A percentile compares a stretch with the other conserved stretches of the same genome.
Evolutionary conservation across 2,113 vertebrate species (phyloP).

Genomic region (Syngnathus floridae): DNA sequence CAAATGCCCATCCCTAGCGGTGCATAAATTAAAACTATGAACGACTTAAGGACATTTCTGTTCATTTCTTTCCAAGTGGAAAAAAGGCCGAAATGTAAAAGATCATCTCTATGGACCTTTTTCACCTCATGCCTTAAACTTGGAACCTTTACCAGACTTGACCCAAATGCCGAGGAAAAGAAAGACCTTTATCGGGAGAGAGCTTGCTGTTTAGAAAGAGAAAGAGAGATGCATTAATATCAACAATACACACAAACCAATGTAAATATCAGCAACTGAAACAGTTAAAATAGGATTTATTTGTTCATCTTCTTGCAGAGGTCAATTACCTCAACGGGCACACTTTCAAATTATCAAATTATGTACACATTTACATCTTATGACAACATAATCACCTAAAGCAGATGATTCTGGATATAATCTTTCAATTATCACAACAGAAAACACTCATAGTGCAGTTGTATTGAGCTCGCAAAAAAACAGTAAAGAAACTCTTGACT

Average conservation of each 20-base stretch:
- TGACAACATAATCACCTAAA: slow-evolving; percentile 9
- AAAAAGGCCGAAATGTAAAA: slow-evolving; percentile 14
- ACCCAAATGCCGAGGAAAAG: slow-evolving; percentile 67
- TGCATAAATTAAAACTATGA: too few relatives aligned
- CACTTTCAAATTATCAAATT: slow-evolving; percentile 49
- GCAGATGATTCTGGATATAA: background rate
- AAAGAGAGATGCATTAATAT: slow-evolving; percentile 74
- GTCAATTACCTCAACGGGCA: slow-evolving; percentile 54
- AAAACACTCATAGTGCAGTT: background rate
- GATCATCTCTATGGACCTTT: background rate
- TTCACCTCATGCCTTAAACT: slow-evolving; percentile 19
- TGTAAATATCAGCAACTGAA: slow-evolving; percentile 51
- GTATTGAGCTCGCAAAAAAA: slow-evolving; percentile 12
- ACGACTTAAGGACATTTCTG: background rate
- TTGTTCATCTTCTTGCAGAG: slow-evolving; percentile 42
- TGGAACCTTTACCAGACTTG: slow-evolving; percentile 69
- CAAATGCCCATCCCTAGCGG: too few relatives aligned
- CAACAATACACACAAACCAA: slow-evolving; percentile 47
- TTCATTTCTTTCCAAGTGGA: background rate
- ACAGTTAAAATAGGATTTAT: slow-evolving; percentile 69
- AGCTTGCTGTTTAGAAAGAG: slow-evolving; percentile 76
- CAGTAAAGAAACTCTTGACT: slow-evolving; percentile 16
- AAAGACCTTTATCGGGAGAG: slow-evolving; percentile 64
- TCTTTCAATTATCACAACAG: background rate
- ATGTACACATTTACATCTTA: slow-evolving; percentile 50